Base-by-base conservation (phyloP, 35 echinoderm and acorn worm genomes). In the Apostichopus californicus region DNA sequence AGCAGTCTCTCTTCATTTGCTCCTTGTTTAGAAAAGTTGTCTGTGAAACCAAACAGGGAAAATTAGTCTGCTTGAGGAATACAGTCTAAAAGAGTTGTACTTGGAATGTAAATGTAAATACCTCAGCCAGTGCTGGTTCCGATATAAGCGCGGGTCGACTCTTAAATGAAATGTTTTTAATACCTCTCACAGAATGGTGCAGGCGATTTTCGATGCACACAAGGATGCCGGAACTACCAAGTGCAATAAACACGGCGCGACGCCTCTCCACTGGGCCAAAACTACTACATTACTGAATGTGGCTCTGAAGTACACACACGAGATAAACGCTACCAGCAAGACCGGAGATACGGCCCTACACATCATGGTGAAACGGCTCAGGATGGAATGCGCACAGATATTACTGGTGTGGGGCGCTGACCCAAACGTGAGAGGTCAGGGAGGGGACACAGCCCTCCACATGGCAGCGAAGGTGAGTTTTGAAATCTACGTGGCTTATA, bases 391-490 rank as follows among this genome's bases (percentile, higher is more conserved):
- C 55, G 82, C 91, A n/a, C 91, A 94, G 63, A 56, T 91, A 12
- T 34, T 99, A 10, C 61, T 99, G 81, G 92, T 91, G 24, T 88
- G 91, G 4, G 97, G 95, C 9, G 97, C 97, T 46, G 93, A 99
- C 87, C 92, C 92, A 7, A 95, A 93, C 64, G 78, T 91, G 5
- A 57, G 54, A 59, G 93, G 92, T 13, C 92, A 81, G 11, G 91
- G 92, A 83, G 97, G 97, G 46, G 92, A 95, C 80, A 96, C 93
- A 24, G 93, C 97, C 2, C 79, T 99, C 20, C 97, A 99, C 86
- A 17, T 91, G 55, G 97, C 97, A 61, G 93, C 95, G 0, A 94
- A 83, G 97, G 97, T 98, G 77, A 81, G 78, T 57, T 6, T 87
- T 89, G 34, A 20, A 55, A 46, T 46, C 2, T 46, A 4, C 1